Base-by-base conservation (phyloP, 2,888 invertebrate species). In the Philonicus albiceps region DNA sequence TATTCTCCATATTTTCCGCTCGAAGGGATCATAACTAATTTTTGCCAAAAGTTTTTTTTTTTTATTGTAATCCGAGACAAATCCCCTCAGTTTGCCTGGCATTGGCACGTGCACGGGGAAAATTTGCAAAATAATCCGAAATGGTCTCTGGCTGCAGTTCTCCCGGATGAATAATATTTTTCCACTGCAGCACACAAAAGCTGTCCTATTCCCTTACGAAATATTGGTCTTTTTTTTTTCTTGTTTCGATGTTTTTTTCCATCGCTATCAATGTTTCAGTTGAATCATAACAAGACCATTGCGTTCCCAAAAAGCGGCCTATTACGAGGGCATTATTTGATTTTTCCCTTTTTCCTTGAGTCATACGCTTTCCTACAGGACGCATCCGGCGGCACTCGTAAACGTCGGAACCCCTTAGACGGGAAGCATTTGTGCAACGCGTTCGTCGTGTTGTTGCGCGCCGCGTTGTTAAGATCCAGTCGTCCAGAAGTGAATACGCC, bases 261-360 rank as follows among this genome's bases (percentile, higher is more conserved):
- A 37, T 40, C 37, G 73, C 72, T 84, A 84, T 84, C 84, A 84
- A 84, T 84, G 73, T 84, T 84, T 84, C 84, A 84, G 84, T 84
- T 84, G 37, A 19, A 43, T 16, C 34, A 73, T 37, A 72, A 73
- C 84, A 73, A 84, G 73, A 73, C 73, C 84, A 84, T 84, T 84
- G 72, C 84, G 73, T 84, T 40, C 37, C 84, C 19, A n/a, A 84
- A 74, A 73, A 72, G 40, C 84, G 43, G 43, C 64, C 84, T 84
- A 84, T 84, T 84, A 84, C 43, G 84, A 84, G 84, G 84, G 73
- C 72, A 84, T 84, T 84, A 84, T 84, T 73, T 84, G 84, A 84
- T 84, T 84, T 84, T 84, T 40, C 84, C 84, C 40, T 27, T 40
- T 84, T 73, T 83, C 55, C 37, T 27, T 64, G 31, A 64, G 53